Base-by-base conservation (phyloP, 2,797 vertebrate species). In the Alca torda region DNA sequence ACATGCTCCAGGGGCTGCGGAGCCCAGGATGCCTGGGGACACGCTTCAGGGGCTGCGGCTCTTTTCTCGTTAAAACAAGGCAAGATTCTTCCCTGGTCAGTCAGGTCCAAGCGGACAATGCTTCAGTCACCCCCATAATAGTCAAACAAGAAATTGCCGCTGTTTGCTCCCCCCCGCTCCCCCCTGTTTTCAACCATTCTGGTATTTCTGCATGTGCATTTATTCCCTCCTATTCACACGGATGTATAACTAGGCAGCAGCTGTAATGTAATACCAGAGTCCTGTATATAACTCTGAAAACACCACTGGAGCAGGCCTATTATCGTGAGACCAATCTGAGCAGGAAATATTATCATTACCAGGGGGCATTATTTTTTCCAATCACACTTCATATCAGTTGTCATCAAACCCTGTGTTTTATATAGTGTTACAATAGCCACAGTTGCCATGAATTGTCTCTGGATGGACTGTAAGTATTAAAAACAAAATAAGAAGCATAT, bases 391-490 rank as follows among this genome's bases (percentile, higher is more conserved):
- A 95, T 93, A 96, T 96, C 91, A 93, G 94, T 97, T 95, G 95
- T 97, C 94, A 96, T 96, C 91, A 93, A 89, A 96, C 75, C 80
- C 89, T 6, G 87, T 95, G 96, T 95, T 97, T 97, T 96, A 96
- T 97, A 95, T 97, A 95, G 96, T 95, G 97, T 96, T 97, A 97
- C 97, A 96, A 96, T 95, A 91, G 95, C 94, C 93, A 95, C 90
- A 33, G 93, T 96, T 96, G 96, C 96, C 95, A 96, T 95, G 95
- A 96, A 96, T 96, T 96, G 96, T 96, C 95, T 95, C 93, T 94
- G 96, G 97, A 94, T 96, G 96, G 84, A 96, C 95, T 95, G 95
- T 93, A 95, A 93, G 97, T 96, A 96, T 97, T 97, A 97, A 97
- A 97, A 97, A 92, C 96, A 96, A 95, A 96, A 97, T 91, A 96